Evolutionary conservation across 2,113 vertebrate genomes (phyloP), one percentile per base, ranked within the genome.

Genomic region (Rhipidura dahli): DNA sequence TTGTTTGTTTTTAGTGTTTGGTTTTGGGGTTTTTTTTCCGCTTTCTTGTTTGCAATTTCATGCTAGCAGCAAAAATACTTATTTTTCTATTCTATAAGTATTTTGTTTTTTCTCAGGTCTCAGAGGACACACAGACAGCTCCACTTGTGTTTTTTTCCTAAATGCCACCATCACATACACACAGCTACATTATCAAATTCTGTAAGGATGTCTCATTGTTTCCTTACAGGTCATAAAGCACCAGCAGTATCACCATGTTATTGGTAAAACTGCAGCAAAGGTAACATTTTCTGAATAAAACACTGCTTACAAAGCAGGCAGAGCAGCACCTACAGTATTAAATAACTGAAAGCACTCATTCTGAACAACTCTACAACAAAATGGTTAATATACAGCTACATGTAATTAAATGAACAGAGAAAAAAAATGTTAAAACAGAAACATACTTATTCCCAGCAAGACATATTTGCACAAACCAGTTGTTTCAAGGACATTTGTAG

Each of bases 1-100:
- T 63, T 33, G 8, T 33, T 64, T 42, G 7, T 12, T 65, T 54
- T 27, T n/a, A 56, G 20, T 9, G 5, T 30, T 6, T 24, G 12
- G 2, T 6, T n/a, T 44, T 44, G 6, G 19, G 3, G 14, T 12
- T 20, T 37, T 8, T 5, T 9, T 10, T 22, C n/a, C n/a, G 1
- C 7, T 21, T 73, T 56, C 7, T 31, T 79, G 16, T 64, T 80
- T 77, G n/a, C n/a, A 57, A 23, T 76, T 69, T 30, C 21, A 64
- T 5, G 11, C 15, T 39, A 47, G n/a, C 14, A 69, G 22, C 14
- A 57, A 61, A 76, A 24, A 44, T 1, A 14, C 72, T 95, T 57
- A 6, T 59, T 35, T 72, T 65, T 28, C 22, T 85, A 15, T 27
- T 51, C 15, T 20, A 45, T 18, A 93, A 68, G 35, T 57, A 83